phyloP scores from a whole-genome alignment of 2,888 invertebrate species.

The Hartigia nigra region DNA sequence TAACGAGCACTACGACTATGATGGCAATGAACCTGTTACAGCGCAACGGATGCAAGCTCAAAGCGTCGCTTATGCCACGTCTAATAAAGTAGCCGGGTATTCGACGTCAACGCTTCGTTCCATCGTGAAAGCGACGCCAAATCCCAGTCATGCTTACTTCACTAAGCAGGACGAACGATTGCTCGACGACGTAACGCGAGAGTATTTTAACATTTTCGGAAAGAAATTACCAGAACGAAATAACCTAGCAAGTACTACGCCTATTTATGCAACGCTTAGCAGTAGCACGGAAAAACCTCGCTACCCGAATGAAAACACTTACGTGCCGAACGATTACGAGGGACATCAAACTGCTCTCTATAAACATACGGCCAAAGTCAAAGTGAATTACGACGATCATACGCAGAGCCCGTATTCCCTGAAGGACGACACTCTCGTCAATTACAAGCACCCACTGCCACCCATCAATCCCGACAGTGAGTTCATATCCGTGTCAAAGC shows the following conservation, averaged over 20 bases:
- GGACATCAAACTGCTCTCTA: constrained; percentile 38
- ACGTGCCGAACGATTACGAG: constrained; percentile 40
- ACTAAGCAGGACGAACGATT: constrained; percentile 76
- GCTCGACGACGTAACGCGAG: constrained; percentile 79
- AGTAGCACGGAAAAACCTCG: constrained; percentile 54
- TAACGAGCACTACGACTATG: constrained; percentile 44
- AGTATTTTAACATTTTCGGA: constrained; percentile 80
- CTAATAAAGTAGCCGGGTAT: constrained; percentile 44
- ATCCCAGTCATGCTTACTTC: constrained; percentile 74
- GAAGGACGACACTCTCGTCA: constrained; percentile 77
- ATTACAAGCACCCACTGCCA: constrained; percentile 76
- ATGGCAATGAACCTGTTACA: constrained; percentile 19
- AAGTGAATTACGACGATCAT: constrained; percentile 70
- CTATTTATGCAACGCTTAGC: constrained; percentile 50
- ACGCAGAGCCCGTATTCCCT: constrained; percentile 68
- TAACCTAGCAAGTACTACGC: constrained; percentile 64
- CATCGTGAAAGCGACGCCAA: constrained; percentile 65
- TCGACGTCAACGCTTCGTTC: constrained; percentile 56
- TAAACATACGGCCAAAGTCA: constrained; percentile 63
- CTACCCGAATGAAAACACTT: constrained; percentile 40
- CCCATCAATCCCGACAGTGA: constrained; percentile 78
- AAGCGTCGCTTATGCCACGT: constrained; percentile 15
- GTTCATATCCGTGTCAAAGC: constrained; percentile 67
- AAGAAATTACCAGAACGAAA: constrained; percentile 72
- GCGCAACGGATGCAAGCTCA: constrained; percentile 28